A percentile compares a stretch with the other conserved stretches of the same genome.
phyloP scores from a whole-genome alignment of 2,888 invertebrate genomes.

The Epinotia nisella region DNA sequence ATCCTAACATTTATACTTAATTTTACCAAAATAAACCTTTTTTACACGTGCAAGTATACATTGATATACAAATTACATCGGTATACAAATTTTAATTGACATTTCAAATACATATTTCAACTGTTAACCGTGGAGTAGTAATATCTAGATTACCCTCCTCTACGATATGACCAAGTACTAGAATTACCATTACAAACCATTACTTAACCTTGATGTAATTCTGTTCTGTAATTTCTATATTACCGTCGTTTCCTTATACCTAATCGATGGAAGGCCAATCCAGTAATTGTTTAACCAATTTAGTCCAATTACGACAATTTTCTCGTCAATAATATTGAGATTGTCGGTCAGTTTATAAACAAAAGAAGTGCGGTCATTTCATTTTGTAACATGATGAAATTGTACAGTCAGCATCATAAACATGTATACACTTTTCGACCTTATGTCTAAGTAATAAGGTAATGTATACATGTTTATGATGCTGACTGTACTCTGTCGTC shows the following conservation, averaged over 20 bases:
- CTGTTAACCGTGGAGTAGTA: too few species aligned
- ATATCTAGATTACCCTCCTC: neutral
- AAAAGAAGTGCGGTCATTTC: constrained; percentile 22
- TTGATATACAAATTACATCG: too few species aligned
- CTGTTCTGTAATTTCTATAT: constrained; percentile 35
- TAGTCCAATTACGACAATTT: constrained; percentile 35
- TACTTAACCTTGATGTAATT: constrained; percentile 39
- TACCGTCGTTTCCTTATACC: constrained; percentile 36
- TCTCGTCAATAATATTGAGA: constrained; percentile 30
- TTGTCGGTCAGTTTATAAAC: constrained; percentile 25
- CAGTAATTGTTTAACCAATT: constrained; percentile 39
- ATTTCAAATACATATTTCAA: too few species aligned
- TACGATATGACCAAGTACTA: neutral
- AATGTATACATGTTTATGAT: too few species aligned
- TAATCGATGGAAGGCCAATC: constrained; percentile 34
- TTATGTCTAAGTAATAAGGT: too few species aligned
- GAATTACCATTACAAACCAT: constrained; percentile 18
- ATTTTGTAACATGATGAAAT: constrained; percentile 14
- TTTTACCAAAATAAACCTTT: too few species aligned
- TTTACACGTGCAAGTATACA: too few species aligned
- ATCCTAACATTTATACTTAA: too few species aligned
- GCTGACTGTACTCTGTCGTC: too few species aligned
- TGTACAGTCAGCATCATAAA: too few species aligned
- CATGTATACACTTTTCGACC: too few species aligned
- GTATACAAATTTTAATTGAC: too few species aligned